phyloP scores from a whole-genome alignment of 2,888 invertebrate species.

The Hanleya hanleyi region DNA sequence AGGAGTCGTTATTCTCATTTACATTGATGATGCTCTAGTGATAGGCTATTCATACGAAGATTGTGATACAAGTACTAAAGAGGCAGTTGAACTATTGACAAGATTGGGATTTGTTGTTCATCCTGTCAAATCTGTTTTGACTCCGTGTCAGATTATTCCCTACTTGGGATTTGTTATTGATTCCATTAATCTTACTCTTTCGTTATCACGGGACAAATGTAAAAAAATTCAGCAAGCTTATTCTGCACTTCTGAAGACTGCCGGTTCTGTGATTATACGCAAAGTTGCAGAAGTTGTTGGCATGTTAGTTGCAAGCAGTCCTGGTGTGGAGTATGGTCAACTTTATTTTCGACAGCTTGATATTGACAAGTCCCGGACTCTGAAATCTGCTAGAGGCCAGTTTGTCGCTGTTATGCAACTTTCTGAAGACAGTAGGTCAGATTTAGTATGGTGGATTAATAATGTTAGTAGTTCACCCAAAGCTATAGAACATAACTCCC shows the following conservation, averaged over 20 bases:
- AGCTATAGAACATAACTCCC: too few species aligned
- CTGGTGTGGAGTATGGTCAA: not conserved
- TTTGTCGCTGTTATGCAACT: too few species aligned
- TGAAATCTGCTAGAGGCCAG: too few species aligned
- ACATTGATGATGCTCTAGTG: not conserved
- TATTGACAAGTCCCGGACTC: not conserved
- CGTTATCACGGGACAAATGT: too few species aligned
- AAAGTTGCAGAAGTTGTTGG: not conserved
- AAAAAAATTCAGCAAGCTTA: too few species aligned
- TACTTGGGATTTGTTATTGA: slow-evolving; percentile 8
- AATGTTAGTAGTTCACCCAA: too few species aligned
- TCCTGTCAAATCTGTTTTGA: slow-evolving; percentile 6
- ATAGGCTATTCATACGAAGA: not conserved
- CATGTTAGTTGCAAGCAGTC: not conserved
- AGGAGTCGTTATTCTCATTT: too few species aligned
- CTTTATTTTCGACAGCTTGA: not conserved
- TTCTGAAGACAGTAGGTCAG: not conserved
- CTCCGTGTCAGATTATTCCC: not conserved
- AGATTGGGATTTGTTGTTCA: slow-evolving; percentile 9
- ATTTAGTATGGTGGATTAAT: slow-evolving; percentile 1
- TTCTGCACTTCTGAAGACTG: too few species aligned
- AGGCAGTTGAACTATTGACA: not conserved
- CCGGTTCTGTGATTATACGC: not conserved
- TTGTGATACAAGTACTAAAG: slow-evolving; percentile 1
- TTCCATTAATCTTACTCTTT: not conserved